phyloP scores from a whole-genome alignment of 2,113 vertebrate genomes.

The Malurus cyaneus region DNA sequence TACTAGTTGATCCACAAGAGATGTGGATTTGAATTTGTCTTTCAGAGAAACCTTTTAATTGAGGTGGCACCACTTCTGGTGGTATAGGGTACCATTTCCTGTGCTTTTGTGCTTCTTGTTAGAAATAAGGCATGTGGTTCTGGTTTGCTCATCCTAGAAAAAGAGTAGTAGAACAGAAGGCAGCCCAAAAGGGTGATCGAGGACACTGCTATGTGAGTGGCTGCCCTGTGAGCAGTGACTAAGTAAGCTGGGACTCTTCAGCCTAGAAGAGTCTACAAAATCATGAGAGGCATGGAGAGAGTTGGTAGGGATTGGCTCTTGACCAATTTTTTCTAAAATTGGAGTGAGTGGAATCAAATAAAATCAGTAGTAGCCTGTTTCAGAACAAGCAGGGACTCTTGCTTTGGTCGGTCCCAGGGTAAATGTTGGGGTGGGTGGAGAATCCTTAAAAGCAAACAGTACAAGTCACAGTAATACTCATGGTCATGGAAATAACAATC shows the following conservation, averaged over 20 bases:
- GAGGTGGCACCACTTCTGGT: not conserved
- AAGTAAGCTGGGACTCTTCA: not conserved
- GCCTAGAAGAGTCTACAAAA: not conserved
- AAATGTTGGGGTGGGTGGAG: not conserved
- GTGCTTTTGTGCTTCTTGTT: not conserved
- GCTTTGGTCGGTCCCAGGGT: not conserved
- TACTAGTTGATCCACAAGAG: not conserved
- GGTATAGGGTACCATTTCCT: not conserved
- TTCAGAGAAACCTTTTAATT: not conserved
- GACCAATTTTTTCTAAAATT: not conserved
- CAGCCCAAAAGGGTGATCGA: not conserved
- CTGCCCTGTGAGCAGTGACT: not conserved
- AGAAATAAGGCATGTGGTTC: not conserved
- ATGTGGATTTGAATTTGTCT: not conserved
- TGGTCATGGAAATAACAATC: not conserved
- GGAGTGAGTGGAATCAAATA: not conserved
- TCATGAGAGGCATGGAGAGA: not conserved
- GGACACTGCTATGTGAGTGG: not conserved
- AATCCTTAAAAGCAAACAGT: conserved; percentile 47
- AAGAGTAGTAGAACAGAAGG: not conserved
- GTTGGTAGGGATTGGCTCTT: not conserved
- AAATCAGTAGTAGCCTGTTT: not conserved
- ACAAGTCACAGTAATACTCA: not conserved
- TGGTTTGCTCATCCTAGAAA: not conserved
- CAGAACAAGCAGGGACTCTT: not conserved